Percentiles rank a stretch among this genome's conserved stretches.
These are phyloP conservation scores for Paramormyrops hopkinsi DNA, from an alignment of 2,797 vertebrate genomes.

Conservation along the genomic window DNA sequence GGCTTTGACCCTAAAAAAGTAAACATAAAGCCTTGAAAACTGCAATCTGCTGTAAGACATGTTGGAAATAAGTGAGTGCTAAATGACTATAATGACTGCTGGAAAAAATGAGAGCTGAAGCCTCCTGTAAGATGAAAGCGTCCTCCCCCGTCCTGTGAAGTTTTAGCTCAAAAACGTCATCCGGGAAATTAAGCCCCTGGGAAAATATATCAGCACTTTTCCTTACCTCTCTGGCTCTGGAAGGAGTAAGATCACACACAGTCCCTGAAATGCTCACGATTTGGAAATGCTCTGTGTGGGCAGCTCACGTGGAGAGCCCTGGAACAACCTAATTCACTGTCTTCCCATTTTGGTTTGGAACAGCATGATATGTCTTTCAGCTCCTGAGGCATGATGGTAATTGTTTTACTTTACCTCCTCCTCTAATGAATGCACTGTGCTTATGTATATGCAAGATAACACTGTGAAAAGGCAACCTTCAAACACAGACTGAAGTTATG, in stretches of 20 bases:
- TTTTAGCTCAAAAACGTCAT: neutral
- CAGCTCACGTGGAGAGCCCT: neutral
- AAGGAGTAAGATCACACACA: neutral
- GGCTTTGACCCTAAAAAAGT: neutral
- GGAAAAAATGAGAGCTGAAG: neutral
- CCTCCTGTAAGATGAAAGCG: neutral
- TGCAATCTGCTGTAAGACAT: neutral
- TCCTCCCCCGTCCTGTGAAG: neutral
- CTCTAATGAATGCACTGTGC: neutral
- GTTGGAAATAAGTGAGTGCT: neutral
- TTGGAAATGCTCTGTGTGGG: neutral
- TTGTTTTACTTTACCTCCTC: neutral
- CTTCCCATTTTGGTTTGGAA: neutral
- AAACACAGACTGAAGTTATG: neutral
- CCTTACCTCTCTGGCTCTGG: neutral
- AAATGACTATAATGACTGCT: neutral
- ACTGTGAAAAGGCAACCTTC: neutral
- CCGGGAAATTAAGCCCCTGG: neutral
- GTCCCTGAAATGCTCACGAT: neutral
- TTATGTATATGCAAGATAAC: neutral
- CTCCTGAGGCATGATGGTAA: neutral
- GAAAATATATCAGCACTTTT: neutral
- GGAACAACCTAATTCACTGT: neutral
- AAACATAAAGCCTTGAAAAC: neutral
- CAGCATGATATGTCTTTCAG: neutral